Base-by-base conservation (phyloP, 2,797 vertebrate genomes). In the Notamacropus eugenii region DNA sequence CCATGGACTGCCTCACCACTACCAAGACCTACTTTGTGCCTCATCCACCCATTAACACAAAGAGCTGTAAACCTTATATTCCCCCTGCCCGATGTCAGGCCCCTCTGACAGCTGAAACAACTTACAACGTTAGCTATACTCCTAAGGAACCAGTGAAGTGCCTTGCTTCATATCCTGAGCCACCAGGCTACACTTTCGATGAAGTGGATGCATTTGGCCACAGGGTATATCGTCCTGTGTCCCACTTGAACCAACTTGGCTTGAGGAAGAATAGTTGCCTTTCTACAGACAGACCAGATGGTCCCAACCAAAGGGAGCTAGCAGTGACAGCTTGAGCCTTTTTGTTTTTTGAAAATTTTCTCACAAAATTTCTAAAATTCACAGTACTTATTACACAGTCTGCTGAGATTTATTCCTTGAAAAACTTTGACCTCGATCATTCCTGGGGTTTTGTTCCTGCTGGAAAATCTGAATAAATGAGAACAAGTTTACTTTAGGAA, bases 121-220 rank as follows among this genome's bases (percentile, higher is more conserved):
- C 55, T 1, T 98, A 98, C 0, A 0, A 95, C 91, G 92, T 94
- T 93, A 98, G 97, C 93, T 99, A 98, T 40, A 98, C 97, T 13
- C 96, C 98, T 46, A 98, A 98, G 92, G 74, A 94, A 2, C 0
- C 97, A 54, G 54, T 90, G n/a, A 98, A 82, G 74, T 98, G 98
- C 92, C 95, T 96, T 50, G 98, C 98, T 34, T 98, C 98, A 0
- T 98, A 98, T 55, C 94, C 97, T 54, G 82, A 98, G n/a, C 97
- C 98, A 54, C 97, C 97, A 0, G 96, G 97, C 82, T 98, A 98
- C 0, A 0, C 91, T 34, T 98, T 98, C 91, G 94, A 98, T 27
- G 98, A 97, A 95, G 93, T 29, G 0, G 95, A 98, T 93, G 50
- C 95, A 62, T 92, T 40, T 0, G 98, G 98, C 52, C 98, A 99